phyloP scores from a whole-genome alignment of 2,888 invertebrate species.

The Drosophila pseudotakahashii region DNA sequence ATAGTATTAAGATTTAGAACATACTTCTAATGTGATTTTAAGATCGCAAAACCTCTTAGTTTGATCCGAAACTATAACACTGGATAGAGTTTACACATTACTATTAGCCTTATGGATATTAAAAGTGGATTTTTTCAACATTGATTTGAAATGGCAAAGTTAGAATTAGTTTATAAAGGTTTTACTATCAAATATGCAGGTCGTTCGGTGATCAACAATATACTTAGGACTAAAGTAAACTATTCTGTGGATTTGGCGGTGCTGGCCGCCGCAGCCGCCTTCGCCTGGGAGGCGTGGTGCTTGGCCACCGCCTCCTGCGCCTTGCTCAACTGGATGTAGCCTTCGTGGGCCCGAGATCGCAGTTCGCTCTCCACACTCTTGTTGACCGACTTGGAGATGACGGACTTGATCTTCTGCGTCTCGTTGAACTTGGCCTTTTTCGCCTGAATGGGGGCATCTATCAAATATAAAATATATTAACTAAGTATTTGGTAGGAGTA shows the following conservation, averaged over 20 bases:
- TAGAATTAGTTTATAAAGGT: neutral
- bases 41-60: too few relatives aligned
- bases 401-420: constrained; percentile 87
- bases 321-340: constrained; percentile 85
- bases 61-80: neutral
- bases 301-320: constrained; percentile 86
- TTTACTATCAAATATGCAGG: constrained; percentile 1
- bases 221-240: constrained; percentile 7
- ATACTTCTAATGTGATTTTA: too few relatives aligned
- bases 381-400: constrained; percentile 87
- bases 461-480: constrained; percentile 27
- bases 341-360: constrained; percentile 85
- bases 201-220: constrained; percentile 3
- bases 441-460: constrained; percentile 87
- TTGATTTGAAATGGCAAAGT: neutral
- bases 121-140: too few relatives aligned
- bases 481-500: too few relatives aligned
- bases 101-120: neutral
- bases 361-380: constrained; percentile 87
- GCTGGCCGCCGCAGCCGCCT: constrained; percentile 62
- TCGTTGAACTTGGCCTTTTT: constrained; percentile 87
- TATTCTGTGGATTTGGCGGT: constrained; percentile 45
- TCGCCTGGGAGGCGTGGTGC: constrained; percentile 73
- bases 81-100: too few relatives aligned
- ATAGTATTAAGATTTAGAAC: too few relatives aligned